Conservation (phyloP, 2,888 invertebrate genomes). For the Acanthosepion esculentum region DNA sequence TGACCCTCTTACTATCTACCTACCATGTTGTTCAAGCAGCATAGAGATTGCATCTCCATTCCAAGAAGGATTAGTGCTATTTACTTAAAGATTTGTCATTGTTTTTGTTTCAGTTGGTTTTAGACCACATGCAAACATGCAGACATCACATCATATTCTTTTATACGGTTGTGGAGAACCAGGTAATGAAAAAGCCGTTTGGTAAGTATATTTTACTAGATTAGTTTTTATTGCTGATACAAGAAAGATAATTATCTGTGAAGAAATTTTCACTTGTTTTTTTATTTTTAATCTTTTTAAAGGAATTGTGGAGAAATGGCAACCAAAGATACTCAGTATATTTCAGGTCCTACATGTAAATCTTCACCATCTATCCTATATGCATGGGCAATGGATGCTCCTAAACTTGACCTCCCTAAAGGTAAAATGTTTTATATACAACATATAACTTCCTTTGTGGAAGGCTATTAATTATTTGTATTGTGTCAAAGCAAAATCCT, state of each 20-base stretch:
- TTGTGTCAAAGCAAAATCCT: no score
- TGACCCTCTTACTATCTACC: no score
- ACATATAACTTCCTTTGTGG: no score
- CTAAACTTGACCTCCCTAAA: constrained; percentile 77
- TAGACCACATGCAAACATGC: constrained; percentile 78
- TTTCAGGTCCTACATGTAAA: constrained; percentile 65
- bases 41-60: no score
- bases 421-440: constrained; percentile 60
- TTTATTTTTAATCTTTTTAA: constrained; percentile 49
- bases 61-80: no score
- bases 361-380: constrained; percentile 77
- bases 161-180: constrained; percentile 78
- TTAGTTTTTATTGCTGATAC: background rate
- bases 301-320: constrained; percentile 78
- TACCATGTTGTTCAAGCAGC: no score
- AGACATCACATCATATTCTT: constrained; percentile 79
- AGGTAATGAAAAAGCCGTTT: constrained; percentile 52
- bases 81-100: background rate
- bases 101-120: constrained; percentile 74
- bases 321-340: constrained; percentile 51
- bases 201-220: background rate
- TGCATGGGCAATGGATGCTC: constrained; percentile 81
- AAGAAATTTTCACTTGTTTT: background rate
- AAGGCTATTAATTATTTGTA: no score
- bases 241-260: background rate